These are phyloP conservation scores for Donacobius atricapilla DNA, from an alignment of 2,113 vertebrate genomes.

Conservation along the genomic window DNA sequence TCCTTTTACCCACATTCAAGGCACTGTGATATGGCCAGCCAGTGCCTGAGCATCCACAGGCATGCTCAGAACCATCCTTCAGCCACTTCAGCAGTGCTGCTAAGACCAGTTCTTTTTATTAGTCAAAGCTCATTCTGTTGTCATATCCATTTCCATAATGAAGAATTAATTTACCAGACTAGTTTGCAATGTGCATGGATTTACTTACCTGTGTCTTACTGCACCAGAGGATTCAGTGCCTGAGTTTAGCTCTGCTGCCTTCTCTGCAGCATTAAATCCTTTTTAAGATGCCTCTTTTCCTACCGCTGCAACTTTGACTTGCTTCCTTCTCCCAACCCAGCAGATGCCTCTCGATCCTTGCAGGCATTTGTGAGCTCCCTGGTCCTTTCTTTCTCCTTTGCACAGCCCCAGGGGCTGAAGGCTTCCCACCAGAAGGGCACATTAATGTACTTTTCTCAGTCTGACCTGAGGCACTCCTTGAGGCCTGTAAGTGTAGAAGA, in stretches of 20 bases:
- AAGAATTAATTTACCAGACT: neutral
- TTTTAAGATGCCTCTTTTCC: neutral
- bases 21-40: rapidly evolving
- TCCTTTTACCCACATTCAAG: neutral
- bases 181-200: neutral
- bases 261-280: neutral
- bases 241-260: neutral
- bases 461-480: neutral
- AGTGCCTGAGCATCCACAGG: neutral
- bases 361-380: neutral
- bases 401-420: neutral
- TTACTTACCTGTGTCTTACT: neutral
- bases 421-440: neutral
- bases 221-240: neutral
- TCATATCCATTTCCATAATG: neutral
- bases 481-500: neutral
- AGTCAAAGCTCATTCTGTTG: neutral
- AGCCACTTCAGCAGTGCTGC: neutral
- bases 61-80: neutral
- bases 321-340: neutral
- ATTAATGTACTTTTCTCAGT: neutral
- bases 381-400: neutral
- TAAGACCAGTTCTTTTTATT: neutral
- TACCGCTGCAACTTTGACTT: neutral
- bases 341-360: neutral